phyloP scores from a whole-genome alignment of 2,797 vertebrate species.

The Rhynchonycteris naso region DNA sequence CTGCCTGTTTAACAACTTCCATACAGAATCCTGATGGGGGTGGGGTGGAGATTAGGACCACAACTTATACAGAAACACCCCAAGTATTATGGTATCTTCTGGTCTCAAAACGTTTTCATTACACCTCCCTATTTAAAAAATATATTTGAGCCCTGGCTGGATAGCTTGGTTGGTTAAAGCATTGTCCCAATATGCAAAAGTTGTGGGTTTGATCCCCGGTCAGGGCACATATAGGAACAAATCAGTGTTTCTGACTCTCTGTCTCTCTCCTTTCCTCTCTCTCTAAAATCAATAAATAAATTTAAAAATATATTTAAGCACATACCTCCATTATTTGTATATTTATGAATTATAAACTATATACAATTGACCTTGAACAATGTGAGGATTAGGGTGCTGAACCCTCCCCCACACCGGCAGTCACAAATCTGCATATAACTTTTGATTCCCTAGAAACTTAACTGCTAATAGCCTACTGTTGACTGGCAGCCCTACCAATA shows the following conservation, averaged over 20 bases:
- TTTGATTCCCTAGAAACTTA: not conserved
- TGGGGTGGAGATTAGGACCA: not conserved
- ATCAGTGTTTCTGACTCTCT: too few species aligned
- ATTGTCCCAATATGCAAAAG: too few species aligned
- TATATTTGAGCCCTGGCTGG: too few species aligned
- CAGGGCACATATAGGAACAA: too few species aligned
- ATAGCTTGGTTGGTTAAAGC: too few species aligned
- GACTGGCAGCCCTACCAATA: not conserved
- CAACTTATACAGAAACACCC: not conserved
- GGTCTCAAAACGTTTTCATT: not conserved
- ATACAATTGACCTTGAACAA: not conserved
- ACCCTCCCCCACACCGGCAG: not conserved
- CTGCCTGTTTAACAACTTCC: not conserved
- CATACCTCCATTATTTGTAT: not conserved
- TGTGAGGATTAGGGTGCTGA: not conserved
- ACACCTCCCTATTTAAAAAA: not conserved
- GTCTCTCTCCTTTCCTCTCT: too few species aligned
- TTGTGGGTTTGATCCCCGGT: too few species aligned
- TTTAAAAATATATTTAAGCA: not conserved
- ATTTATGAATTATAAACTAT: constrained; percentile 14
- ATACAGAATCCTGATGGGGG: not conserved
- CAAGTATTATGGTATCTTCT: not conserved
- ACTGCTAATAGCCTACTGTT: not conserved
- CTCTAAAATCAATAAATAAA: too few species aligned
- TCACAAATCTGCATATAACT: not conserved